A percentile compares a stretch with the other conserved stretches of the same genome.
Conservation (phyloP, 2,888 invertebrate species). For the Microctonus hyperodae region DNA sequence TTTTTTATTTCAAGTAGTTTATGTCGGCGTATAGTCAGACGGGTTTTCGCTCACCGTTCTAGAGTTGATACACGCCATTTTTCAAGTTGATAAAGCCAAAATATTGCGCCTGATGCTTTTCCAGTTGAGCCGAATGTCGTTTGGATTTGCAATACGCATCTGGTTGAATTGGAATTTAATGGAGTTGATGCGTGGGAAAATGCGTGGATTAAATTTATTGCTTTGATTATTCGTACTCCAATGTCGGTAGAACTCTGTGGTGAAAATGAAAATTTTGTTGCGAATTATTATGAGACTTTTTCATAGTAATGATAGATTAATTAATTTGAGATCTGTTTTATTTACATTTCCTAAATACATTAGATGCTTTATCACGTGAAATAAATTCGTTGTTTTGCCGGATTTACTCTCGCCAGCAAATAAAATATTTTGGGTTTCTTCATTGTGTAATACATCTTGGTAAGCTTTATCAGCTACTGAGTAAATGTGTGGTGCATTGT, state of each 20-base stretch:
- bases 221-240: constrained; percentile 72
- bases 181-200: constrained; percentile 87
- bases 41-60: constrained; percentile 69
- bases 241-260: constrained; percentile 64
- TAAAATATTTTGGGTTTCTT: constrained; percentile 84
- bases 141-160: constrained; percentile 81
- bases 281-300: neutral
- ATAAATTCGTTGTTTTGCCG: constrained; percentile 87
- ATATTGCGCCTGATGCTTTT: constrained; percentile 87
- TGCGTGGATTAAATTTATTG: constrained; percentile 76
- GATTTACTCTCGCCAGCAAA: constrained; percentile 91
- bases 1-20: constrained; percentile 30
- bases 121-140: constrained; percentile 86
- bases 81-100: constrained; percentile 86
- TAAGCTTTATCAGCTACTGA: constrained; percentile 89
- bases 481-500: constrained; percentile 90
- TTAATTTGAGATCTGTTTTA: neutral
- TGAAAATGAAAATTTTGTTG: neutral
- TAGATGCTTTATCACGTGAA: constrained; percentile 81
- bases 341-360: constrained; percentile 78
- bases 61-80: constrained; percentile 85
- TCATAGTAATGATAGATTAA: neutral
- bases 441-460: constrained; percentile 89
- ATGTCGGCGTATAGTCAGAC: constrained; percentile 15
- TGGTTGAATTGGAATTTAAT: constrained; percentile 84